Evolutionary conservation across 2,113 vertebrate genomes (phyloP), one percentile per base, ranked within the genome.

Genomic region (Seriola aureovittata): DNA sequence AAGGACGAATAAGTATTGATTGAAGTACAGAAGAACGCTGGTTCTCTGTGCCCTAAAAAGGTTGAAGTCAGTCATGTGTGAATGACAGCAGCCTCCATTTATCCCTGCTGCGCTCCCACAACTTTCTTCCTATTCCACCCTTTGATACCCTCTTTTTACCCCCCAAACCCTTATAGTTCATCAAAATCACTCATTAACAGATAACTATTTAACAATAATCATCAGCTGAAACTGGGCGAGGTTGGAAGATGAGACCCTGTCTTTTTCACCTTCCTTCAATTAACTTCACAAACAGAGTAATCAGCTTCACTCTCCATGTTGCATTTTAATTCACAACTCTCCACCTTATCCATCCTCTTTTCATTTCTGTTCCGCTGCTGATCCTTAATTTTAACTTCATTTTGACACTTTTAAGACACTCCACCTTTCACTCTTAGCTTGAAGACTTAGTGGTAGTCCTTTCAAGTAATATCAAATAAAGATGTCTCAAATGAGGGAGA

Each of bases 61-160:
- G 96, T 96, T 97, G 95, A 96, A 97, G 96, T 96, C 96, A 96
- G 95, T 97, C 96, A 96, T 96, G 96, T 96, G 96, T 97, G 96
- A 97, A 97, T 95, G 95, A 97, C 96, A 96, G 95, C 60, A 80
- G 52, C 59, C 71, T 86, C 70, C 77, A 48, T 86, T 87, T 85
- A 75, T 91, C 78, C 71, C 80, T 87, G 57, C 59, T 70, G 21
- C 50, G 60, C 44, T 73, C 60, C 50, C 44, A 38, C 62, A 52
- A 67, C 80, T 23, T 29, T 48, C 34, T 50, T 74, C 57, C 67
- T 25, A 13, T 74, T 48, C 71, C 66, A 58, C 23, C 16, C 16
- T 48, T 68, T 79, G 59, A 82, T 84, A 84, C 17, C n/a, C 29
- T 66, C 38, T 52, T 75, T 63, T 77, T 71, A 23, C 52, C 44